A percentile compares a stretch with the other conserved stretches of the same genome.
Conservation (phyloP, 2,797 vertebrate genomes). For the Sciurus vulgaris region DNA sequence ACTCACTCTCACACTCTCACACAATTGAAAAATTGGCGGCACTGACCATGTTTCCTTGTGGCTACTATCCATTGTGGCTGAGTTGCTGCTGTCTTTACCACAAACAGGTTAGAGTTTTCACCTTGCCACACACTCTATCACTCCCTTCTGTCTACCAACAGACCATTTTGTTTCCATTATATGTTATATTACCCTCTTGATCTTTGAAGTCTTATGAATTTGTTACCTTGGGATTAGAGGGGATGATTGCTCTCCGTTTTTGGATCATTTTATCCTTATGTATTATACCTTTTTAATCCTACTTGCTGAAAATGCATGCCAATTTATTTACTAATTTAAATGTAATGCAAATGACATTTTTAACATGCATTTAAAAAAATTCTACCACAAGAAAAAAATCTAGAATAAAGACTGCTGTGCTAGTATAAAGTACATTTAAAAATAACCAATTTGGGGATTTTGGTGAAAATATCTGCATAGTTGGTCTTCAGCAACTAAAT, state of each 20-base stretch:
- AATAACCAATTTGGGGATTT: background rate
- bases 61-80: background rate
- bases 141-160: background rate
- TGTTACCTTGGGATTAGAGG: background rate
- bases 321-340: constrained; percentile 42
- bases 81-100: background rate
- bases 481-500: background rate
- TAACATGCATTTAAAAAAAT: background rate
- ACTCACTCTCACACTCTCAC: too few species aligned
- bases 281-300: background rate
- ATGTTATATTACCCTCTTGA: background rate
- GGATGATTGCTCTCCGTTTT: background rate
- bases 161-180: background rate
- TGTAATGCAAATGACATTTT: constrained; percentile 48
- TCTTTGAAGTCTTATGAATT: background rate
- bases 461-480: constrained; percentile 25
- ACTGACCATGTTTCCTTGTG: background rate
- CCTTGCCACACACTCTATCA: background rate
- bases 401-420: background rate
- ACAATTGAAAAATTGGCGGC: background rate
- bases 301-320: constrained; percentile 25
- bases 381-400: background rate
- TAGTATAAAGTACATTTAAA: constrained; percentile 42
- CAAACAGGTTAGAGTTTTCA: background rate
- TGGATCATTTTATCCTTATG: background rate